Base-by-base conservation (phyloP, 1,140 invertebrate genomes). In the Diabrotica undecimpunctata region DNA sequence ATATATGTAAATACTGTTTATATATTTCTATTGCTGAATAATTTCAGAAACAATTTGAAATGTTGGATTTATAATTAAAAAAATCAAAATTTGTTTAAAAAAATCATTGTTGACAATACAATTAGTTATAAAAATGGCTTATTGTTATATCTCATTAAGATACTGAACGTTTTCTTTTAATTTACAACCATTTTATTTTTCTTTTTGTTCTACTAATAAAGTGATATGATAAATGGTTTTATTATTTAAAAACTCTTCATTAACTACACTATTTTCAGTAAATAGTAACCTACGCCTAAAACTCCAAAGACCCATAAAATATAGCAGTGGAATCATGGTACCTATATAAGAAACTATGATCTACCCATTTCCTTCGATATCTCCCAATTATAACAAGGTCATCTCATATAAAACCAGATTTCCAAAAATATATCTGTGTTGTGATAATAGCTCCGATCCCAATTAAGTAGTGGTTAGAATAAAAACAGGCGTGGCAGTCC, bases 1-100 rank as follows among this genome's bases (percentile, higher is more conserved):
- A n/a, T 46, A 25, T 46, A 46, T 71, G 66, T 66, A 67, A 62
- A 70, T 70, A 73, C 62, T 73, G 65, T 70, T 70, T 60, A 70
- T 70, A 10, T 46, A n/a, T 46, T 46, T 46, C 41, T 66, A 51
- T 69, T 70, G 41, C 52, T 46, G 59, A 9, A 35, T 57, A 13
- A 41, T 41, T 39, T 59, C 12, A 41, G 25, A 55, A 55, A 55
- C 14, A 12, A 12, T 12, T 53, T 53, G n/a, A 53, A 5, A 6
- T 53, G 12, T 51, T 51, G 46, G 9, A 53, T 53, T 14, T 12
- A 14, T 53, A 14, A 53, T 53, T 57, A 36, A 59, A 59, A 13
- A 25, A 46, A 39, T 38, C 36, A 25, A 13, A 10, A 36, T 10
- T 59, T 59, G 6, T 38, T 6, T n/a, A 46, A 46, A n/a, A 46